Evolutionary conservation across 2,797 vertebrate genomes (phyloP).

Genomic region (Thaleichthys pacificus): DNA sequence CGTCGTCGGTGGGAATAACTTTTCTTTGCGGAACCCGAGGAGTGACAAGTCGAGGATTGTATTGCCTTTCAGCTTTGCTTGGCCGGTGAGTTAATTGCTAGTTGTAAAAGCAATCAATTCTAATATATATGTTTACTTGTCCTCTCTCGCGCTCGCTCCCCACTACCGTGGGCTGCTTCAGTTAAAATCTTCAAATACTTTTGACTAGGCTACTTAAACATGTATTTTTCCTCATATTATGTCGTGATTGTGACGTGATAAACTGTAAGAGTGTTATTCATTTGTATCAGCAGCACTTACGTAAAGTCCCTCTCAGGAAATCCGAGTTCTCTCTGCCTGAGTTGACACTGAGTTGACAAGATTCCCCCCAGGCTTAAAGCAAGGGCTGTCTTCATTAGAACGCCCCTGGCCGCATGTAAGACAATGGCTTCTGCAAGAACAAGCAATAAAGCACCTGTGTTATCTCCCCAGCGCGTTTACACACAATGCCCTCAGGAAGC

Average conservation of each 20-base stretch:
- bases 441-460: slow-evolving; percentile 31
- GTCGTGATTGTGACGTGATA: too few relatives aligned
- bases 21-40: slow-evolving; percentile 86
- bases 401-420: not conserved
- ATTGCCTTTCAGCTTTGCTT: slow-evolving; percentile 96
- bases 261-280: too few relatives aligned
- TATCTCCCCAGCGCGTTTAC: slow-evolving; percentile 33
- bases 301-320: not conserved
- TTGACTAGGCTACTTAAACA: too few relatives aligned
- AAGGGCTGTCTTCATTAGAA: not conserved
- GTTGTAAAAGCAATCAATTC: not conserved
- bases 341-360: not conserved
- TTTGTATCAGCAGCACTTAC: too few relatives aligned
- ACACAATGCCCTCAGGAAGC: slow-evolving; percentile 40
- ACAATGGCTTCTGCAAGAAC: slow-evolving; percentile 29
- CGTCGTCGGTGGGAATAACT: slow-evolving; percentile 94
- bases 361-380: not conserved
- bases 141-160: too few relatives aligned
- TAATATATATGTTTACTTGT: not conserved
- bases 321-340: not conserved
- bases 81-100: slow-evolving; percentile 88
- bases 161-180: not conserved
- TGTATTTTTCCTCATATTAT: too few relatives aligned
- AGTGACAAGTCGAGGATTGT: slow-evolving; percentile 91
- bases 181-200: too few relatives aligned